Conservation (phyloP, 2,113 vertebrate genomes). For the Hystrix brachyura region DNA sequence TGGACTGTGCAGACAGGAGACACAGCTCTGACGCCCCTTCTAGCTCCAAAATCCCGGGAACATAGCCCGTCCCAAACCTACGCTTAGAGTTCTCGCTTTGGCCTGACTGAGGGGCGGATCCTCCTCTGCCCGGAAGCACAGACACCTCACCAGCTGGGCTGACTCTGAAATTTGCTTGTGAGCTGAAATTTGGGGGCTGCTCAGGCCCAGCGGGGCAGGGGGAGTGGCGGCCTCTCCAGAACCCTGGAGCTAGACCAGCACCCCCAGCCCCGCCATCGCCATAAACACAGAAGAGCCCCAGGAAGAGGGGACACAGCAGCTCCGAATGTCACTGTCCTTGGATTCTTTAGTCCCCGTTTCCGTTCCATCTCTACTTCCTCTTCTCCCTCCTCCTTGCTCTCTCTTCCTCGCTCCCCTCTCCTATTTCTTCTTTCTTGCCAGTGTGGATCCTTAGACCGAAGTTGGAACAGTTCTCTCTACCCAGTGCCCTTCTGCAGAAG, state of each 20-base stretch:
- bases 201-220: neutral
- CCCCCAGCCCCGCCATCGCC: neutral
- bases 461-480: neutral
- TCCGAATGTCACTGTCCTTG: neutral
- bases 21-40: neutral
- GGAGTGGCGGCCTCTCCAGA: neutral
- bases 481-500: neutral
- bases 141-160: neutral
- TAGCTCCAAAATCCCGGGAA: neutral
- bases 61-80: neutral
- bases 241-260: neutral
- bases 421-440: neutral
- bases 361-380: neutral
- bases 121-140: neutral
- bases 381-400: neutral
- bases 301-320: neutral
- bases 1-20: neutral
- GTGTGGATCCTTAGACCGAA: neutral
- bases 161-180: neutral
- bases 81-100: neutral
- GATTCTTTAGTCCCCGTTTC: neutral
- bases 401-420: neutral
- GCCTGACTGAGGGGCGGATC: neutral
- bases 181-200: neutral
- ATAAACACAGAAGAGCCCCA: neutral